Conservation (phyloP, 1,140 invertebrate species). For the Atta colombica region DNA sequence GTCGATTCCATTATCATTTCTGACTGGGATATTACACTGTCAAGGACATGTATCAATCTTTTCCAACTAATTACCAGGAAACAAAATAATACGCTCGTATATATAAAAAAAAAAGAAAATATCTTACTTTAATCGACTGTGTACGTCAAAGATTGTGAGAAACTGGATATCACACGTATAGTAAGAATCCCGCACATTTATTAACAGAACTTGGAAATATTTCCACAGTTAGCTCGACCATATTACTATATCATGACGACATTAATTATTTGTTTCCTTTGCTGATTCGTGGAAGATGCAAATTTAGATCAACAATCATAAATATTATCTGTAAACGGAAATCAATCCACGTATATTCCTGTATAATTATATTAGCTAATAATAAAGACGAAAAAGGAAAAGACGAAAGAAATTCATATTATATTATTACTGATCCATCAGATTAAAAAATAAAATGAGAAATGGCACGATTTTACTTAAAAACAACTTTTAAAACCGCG, state of each 20-base stretch:
- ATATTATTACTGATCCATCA: neutral
- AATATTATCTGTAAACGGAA: conserved; percentile 5
- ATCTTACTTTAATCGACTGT: conserved; percentile 21
- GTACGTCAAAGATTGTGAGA: conserved; percentile 1
- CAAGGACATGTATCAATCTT: conserved; percentile 29
- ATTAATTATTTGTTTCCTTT: conserved; percentile 29
- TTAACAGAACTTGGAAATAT: neutral
- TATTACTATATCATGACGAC: neutral
- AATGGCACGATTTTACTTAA: neutral
- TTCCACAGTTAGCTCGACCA: neutral
- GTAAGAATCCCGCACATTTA: neutral
- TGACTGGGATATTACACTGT: conserved; percentile 7
- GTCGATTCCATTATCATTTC: no score
- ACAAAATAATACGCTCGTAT: conserved; percentile 30
- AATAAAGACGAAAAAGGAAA: neutral
- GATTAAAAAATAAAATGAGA: conserved; percentile 23
- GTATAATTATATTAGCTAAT: neutral
- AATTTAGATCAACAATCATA: neutral
- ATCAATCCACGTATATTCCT: neutral
- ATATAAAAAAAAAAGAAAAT: conserved; percentile 22
- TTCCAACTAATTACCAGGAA: conserved; percentile 29
- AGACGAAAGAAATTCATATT: neutral
- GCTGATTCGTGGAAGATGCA: conserved; percentile 4
- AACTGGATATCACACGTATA: neutral
- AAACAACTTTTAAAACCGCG: neutral